phyloP scores from a whole-genome alignment of 92 coral and sea anemone genomes.

The Phenganax subtilis region DNA sequence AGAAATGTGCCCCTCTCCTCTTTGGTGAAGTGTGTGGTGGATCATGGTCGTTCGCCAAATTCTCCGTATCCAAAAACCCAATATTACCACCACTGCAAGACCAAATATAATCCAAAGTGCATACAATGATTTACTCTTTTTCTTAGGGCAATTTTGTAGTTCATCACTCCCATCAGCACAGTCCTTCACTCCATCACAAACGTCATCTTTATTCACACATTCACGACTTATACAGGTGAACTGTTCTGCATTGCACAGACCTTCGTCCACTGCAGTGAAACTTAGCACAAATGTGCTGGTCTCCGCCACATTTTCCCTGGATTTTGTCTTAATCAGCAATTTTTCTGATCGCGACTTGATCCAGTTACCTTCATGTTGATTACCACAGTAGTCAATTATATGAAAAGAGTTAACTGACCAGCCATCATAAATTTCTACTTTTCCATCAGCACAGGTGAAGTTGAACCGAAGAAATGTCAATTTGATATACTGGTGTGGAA shows the following conservation, averaged over 20 bases:
- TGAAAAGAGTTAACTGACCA: conserved; percentile 39
- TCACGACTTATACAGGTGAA: conserved; percentile 66
- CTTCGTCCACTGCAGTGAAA: conserved; percentile 52
- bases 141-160: conserved; percentile 55
- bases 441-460: conserved; percentile 71
- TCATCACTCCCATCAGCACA: conserved; percentile 88
- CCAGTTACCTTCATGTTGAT: conserved; percentile 27
- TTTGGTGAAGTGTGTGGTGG: conserved; percentile 53
- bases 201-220: conserved; percentile 47
- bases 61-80: conserved; percentile 89
- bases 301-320: conserved; percentile 35
- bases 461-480: conserved; percentile 69
- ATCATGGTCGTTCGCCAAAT: conserved; percentile 71
- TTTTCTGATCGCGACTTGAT: conserved; percentile 66
- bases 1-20: conserved; percentile 41
- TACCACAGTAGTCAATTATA: conserved; percentile 70
- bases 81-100: conserved; percentile 64
- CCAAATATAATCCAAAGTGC: conserved; percentile 82
- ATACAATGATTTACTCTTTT: conserved; percentile 66
- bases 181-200: conserved; percentile 61
- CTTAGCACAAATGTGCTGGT: conserved; percentile 76
- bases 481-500: conserved; percentile 52
- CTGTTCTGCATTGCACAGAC: conserved; percentile 60
- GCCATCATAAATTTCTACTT: conserved; percentile 74
- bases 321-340: conserved; percentile 57